Conservation (phyloP, 2,797 vertebrate genomes). For the Enteromius mattozi region DNA sequence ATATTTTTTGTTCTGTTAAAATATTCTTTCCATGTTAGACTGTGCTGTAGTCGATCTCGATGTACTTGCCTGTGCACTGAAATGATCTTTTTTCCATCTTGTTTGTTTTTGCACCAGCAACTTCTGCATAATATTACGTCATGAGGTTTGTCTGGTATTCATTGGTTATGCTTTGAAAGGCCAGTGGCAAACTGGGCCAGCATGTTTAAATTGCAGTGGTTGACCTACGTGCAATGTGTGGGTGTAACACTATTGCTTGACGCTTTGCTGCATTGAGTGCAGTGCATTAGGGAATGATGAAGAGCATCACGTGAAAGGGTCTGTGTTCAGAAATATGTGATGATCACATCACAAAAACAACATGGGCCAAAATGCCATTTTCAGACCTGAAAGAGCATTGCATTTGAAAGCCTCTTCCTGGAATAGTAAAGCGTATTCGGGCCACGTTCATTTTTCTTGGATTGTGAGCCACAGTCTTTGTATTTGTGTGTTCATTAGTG, state of each 20-base stretch:
- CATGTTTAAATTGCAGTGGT: not conserved
- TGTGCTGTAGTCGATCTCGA: not conserved
- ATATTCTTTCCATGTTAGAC: not conserved
- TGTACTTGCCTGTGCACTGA: too few species aligned
- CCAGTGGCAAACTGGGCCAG: not conserved
- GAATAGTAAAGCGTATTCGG: not conserved
- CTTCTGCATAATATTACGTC: not conserved
- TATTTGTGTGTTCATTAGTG: not conserved
- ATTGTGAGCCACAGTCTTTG: not conserved
- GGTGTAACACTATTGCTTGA: not conserved
- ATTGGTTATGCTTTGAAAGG: conserved; percentile 1
- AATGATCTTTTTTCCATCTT: not conserved
- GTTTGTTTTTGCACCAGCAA: not conserved
- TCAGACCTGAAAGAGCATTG: not conserved
- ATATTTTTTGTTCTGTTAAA: not conserved
- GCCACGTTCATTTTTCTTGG: not conserved
- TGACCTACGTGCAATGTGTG: not conserved
- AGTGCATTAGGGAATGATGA: not conserved
- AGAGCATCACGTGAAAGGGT: not conserved
- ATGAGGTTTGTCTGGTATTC: too few species aligned
- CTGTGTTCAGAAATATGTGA: not conserved
- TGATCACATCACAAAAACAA: not conserved
- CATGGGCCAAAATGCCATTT: not conserved
- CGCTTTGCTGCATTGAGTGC: not conserved
- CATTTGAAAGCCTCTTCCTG: not conserved